Conservation (phyloP, 2,113 vertebrate species). For the Mus musculus region GRCm39 chr13:40043501-40044000, state of each 20-base stretch:
- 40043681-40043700: not conserved
- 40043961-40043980: not conserved
- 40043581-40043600: not conserved
- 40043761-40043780: not conserved
- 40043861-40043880: not conserved
- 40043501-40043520: not conserved
- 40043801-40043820: not conserved
- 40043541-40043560: not conserved
- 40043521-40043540: slow-evolving; percentile 25
- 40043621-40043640: not conserved
- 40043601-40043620: not conserved
- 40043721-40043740: no score
- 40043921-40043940: not conserved
- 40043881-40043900: not conserved
- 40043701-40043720: not conserved
- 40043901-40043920: not conserved
- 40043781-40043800: not conserved
- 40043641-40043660: not conserved
- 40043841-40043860: not conserved
- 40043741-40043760: not conserved
- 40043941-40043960: not conserved
- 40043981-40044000: not conserved
- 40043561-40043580: not conserved
- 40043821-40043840: no score
- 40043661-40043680: not conserved